Percentiles rank a stretch among this genome's conserved stretches.
These are phyloP conservation scores for Sylvilagus bachmani DNA, from an alignment of 2,113 vertebrate genomes.

Conservation along the genomic window DNA sequence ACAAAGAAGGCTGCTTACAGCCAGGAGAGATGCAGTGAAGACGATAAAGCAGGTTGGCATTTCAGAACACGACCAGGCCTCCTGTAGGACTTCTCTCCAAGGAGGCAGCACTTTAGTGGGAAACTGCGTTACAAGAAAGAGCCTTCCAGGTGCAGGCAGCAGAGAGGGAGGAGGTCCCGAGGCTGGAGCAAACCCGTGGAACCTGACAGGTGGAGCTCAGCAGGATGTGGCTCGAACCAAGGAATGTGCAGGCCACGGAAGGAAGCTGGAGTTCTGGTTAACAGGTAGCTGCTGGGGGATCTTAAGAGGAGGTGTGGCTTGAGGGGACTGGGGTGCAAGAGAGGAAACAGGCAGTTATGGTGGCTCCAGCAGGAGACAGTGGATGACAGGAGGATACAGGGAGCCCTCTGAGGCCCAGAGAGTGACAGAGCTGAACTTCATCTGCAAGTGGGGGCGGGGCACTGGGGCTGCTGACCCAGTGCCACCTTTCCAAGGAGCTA, in stretches of 20 bases:
- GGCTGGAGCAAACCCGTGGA: neutral
- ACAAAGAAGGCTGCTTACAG: neutral
- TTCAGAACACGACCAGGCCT: neutral
- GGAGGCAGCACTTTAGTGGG: neutral
- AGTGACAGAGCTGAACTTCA: neutral
- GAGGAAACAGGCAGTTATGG: rapidly evolving
- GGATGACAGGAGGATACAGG: neutral
- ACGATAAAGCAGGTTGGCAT: too few relatives aligned
- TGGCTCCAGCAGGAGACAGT: neutral
- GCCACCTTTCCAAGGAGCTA: neutral
- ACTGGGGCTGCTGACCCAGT: neutral
- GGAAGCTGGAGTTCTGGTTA: neutral
- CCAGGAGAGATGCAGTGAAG: neutral
- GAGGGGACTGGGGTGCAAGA: neutral
- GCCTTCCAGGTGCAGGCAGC: neutral
- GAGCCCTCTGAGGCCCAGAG: neutral
- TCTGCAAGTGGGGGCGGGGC: neutral
- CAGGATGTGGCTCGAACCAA: rapidly evolving
- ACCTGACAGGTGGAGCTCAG: too few relatives aligned
- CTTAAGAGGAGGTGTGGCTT: neutral
- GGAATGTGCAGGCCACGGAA: neutral
- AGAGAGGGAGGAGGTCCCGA: neutral
- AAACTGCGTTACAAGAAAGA: neutral
- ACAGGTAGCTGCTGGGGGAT: neutral
- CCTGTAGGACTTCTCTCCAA: neutral